Percentiles rank a stretch among this genome's conserved stretches.
Evolutionary conservation across 2,888 invertebrate genomes (phyloP).

Genomic region (Leucoma salicis): DNA sequence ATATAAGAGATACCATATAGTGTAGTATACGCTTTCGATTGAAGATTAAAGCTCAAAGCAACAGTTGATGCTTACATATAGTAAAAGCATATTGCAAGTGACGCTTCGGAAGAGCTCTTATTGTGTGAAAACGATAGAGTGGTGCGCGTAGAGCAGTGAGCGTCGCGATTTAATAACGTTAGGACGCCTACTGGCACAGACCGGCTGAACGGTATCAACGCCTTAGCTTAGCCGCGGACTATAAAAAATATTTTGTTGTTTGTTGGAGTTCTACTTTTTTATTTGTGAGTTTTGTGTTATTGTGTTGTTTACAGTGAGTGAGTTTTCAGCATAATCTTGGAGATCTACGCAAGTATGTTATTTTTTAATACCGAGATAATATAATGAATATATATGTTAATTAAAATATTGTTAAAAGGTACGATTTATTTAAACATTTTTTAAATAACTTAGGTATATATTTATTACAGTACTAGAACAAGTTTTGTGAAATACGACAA

Average conservation of each 20-base stretch:
- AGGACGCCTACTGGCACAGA: conserved; percentile 44
- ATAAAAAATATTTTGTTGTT: conserved; percentile 31
- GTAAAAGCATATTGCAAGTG: conserved; percentile 26
- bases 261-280: background rate
- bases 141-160: conserved; percentile 51
- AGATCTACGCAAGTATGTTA: background rate
- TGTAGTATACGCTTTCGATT: background rate
- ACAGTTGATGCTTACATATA: conserved; percentile 40
- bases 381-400: too few species aligned
- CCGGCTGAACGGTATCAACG: conserved; percentile 20
- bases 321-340: background rate
- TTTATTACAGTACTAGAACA: too few species aligned
- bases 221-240: conserved; percentile 40
- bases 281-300: background rate
- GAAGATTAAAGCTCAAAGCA: conserved; percentile 37
- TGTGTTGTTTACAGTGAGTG: background rate
- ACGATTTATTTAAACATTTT: too few species aligned
- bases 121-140: conserved; percentile 38
- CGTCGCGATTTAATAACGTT: conserved; percentile 53
- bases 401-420: too few species aligned
- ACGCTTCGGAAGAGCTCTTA: conserved; percentile 31
- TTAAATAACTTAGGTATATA: too few species aligned
- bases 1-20: too few species aligned
- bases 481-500: too few species aligned
- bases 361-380: too few species aligned